Evolutionary conservation across 2,797 vertebrate species (phyloP).

Genomic region (Acipenser oxyrinchus): DNA sequence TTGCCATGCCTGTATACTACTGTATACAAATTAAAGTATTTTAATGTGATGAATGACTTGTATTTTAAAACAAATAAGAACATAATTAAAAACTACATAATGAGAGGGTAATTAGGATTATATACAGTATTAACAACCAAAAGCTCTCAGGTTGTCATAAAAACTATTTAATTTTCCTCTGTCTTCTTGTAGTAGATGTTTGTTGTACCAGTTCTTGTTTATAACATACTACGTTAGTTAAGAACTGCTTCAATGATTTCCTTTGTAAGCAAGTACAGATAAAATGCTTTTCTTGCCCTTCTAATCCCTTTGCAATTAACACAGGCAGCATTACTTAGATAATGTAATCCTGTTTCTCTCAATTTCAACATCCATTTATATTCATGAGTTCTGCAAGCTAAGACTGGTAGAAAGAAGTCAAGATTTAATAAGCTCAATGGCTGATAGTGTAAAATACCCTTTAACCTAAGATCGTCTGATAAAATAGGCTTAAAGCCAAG

Average conservation of each 20-base stretch:
- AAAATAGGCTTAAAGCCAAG: no score
- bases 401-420: no score
- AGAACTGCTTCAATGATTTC: constrained; percentile 10
- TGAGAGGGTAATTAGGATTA: background rate
- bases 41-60: no score
- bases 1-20: no score
- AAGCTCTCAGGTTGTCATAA: background rate
- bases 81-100: background rate
- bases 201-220: background rate
- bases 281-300: background rate
- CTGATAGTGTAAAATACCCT: background rate
- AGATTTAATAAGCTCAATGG: background rate
- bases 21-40: no score
- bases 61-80: background rate
- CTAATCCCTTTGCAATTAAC: constrained; percentile 13
- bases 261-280: constrained; percentile 4
- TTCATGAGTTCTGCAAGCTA: background rate
- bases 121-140: constrained; percentile 1
- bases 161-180: background rate
- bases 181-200: background rate
- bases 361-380: background rate
- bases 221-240: constrained; percentile 13
- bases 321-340: constrained; percentile 10
- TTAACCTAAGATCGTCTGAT: background rate
- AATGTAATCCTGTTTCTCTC: background rate